Conservation (phyloP, 2,888 invertebrate genomes). For the Zaprionus bogoriensis region DNA sequence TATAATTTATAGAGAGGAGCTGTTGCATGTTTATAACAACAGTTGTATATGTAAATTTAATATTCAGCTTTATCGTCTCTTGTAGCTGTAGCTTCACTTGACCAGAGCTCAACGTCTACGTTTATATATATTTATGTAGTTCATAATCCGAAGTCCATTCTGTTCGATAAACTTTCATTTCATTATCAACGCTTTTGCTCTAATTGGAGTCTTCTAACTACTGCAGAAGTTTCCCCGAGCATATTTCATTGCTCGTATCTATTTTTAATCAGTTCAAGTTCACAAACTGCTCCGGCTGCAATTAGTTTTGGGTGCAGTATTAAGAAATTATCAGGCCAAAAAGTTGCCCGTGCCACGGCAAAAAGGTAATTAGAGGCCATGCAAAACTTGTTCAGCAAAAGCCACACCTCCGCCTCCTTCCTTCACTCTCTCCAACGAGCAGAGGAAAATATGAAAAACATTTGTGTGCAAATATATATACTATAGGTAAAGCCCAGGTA, state of each 20-base stretch:
- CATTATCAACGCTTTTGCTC: background rate
- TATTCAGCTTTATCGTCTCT: no score
- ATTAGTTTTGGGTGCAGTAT: conserved; percentile 37
- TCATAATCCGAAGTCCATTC: no score
- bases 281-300: background rate
- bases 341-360: conserved; percentile 39
- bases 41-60: no score
- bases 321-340: conserved; percentile 63
- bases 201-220: background rate
- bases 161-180: background rate
- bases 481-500: background rate
- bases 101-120: no score
- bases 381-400: conserved; percentile 39
- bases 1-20: no score
- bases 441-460: conserved; percentile 36
- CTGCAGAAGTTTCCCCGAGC: background rate
- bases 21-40: no score
- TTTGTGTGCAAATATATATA: conserved; percentile 26
- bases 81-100: no score
- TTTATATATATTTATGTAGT: no score
- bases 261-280: conserved; percentile 8
- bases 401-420: background rate
- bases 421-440: no score
- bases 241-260: background rate
- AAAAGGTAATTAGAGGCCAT: conserved; percentile 61